Percentiles rank a stretch among this genome's conserved stretches.
Evolutionary conservation across 2,113 vertebrate species (phyloP).

Genomic region (Aptenodytes patagonicus): DNA sequence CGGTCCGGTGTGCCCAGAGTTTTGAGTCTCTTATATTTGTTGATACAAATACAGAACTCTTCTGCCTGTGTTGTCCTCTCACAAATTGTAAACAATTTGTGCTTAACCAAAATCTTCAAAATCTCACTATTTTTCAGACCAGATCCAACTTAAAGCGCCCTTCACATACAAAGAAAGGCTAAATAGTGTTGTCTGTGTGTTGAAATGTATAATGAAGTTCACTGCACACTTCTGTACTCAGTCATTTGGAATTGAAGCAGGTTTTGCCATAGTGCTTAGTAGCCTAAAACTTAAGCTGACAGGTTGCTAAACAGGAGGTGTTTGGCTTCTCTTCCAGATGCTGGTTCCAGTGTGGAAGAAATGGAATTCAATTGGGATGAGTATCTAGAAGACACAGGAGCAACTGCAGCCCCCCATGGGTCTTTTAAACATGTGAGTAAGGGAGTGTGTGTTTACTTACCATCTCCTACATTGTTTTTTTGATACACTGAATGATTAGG

Average conservation of each 20-base stretch:
- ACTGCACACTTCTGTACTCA: background rate
- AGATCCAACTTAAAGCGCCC: background rate
- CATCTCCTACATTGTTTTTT: background rate
- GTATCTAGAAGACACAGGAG: slow-evolving; percentile 92
- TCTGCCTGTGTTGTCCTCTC: background rate
- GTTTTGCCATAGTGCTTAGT: background rate
- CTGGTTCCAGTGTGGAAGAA: slow-evolving; percentile 87
- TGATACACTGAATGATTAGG: background rate
- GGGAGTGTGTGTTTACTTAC: background rate
- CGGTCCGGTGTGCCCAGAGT: background rate
- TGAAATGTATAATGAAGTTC: background rate
- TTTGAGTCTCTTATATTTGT: background rate
- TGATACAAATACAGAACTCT: background rate
- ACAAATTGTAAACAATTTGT: background rate
- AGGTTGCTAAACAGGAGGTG: background rate
- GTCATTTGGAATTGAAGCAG: background rate
- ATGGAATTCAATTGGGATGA: slow-evolving; percentile 96
- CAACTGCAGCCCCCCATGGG: slow-evolving; percentile 87
- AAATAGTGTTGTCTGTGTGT: background rate
- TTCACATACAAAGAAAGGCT: background rate
- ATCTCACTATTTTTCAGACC: background rate
- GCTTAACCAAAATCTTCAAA: background rate
- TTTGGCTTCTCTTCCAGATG: slow-evolving; percentile 77
- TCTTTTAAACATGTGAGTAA: slow-evolving; percentile 94
- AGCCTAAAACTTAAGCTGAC: background rate